Evolutionary conservation across 92 coral and sea anemone species (phyloP), one percentile per base, ranked within the genome.

Genomic region (Heteractis magnifica): DNA sequence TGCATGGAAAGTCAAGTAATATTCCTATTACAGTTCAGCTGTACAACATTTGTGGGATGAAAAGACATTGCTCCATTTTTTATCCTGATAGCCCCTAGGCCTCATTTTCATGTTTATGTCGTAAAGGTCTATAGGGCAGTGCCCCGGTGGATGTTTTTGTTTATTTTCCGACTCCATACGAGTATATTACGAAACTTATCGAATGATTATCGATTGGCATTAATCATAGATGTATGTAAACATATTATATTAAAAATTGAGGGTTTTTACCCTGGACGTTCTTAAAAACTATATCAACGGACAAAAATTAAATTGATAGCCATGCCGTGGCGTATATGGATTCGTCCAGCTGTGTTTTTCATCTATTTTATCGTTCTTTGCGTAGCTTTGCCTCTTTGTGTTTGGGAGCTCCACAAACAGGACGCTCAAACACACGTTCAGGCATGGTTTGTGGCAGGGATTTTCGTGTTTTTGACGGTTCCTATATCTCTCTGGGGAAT

Each of bases 371-470:
- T 90, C 11, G 26, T 92, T 79, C 88, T 94, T 49, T 94, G 98
- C 87, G 92, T 94, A 60, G 93, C 97, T 4, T 90, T 94, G 49
- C 98, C 98, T 4, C 88, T 94, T 8, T 90, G 92, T 48, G 90
- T 87, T 13, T 94, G 98, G 98, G 98, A 94, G 84, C 73, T 94
- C 72, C 97, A 94, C 88, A 90, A 90, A 77, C 87, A 86, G 77
- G 88, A 88, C 14, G 97, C 97, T 23, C 80, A 90, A 52, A 87
- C 97, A 71, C 98, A 94, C 70, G 95, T 93, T 58, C 87, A 92
- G 72, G 98, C 98, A 44, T 94, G 98, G 98, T 94, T 94, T 79
- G 87, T 92, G 51, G 98, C 93, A 49, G 98, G 94, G 64, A 86
- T 93, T 77, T 94, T 94, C 75, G 98, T 94, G 19, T 94, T 94